A percentile compares a stretch with the other conserved stretches of the same genome.
phyloP scores from a whole-genome alignment of 2,888 invertebrate genomes.

The Tetragnatha montana region DNA sequence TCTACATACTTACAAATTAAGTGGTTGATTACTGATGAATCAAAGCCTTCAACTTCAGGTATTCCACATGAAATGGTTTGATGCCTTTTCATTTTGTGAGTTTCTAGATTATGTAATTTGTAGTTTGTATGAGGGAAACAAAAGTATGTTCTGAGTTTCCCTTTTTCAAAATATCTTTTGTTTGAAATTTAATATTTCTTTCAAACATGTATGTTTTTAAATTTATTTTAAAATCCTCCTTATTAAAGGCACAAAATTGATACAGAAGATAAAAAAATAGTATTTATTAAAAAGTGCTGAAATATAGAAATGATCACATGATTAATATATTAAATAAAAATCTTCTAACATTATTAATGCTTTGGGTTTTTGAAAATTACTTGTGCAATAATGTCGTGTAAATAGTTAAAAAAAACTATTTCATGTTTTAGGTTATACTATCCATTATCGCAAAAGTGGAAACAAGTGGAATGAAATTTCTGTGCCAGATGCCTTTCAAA shows the following conservation, averaged over 20 bases:
- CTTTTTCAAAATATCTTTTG: too few relatives aligned
- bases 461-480: slow-evolving; percentile 65
- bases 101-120: too few relatives aligned
- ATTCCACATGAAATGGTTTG: not conserved
- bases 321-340: not conserved
- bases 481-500: slow-evolving; percentile 59
- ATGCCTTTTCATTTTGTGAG: too few relatives aligned
- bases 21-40: slow-evolving; percentile 52
- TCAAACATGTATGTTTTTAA: too few relatives aligned
- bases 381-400: too few relatives aligned
- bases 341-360: not conserved
- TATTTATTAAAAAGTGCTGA: not conserved
- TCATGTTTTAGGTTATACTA: slow-evolving; percentile 54
- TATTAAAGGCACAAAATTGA: too few relatives aligned
- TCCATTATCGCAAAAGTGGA: slow-evolving; percentile 58
- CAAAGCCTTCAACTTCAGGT: slow-evolving; percentile 39
- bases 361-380: not conserved
- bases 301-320: not conserved
- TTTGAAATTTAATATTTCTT: too few relatives aligned
- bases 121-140: too few relatives aligned
- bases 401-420: not conserved
- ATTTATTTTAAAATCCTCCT: too few relatives aligned
- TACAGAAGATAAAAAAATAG: too few relatives aligned
- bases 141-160: too few relatives aligned
- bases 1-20: slow-evolving; percentile 61